A percentile compares a stretch with the other conserved stretches of the same genome.
Evolutionary conservation across 1,140 invertebrate genomes (phyloP).

Genomic region (Caerostris darwini): DNA sequence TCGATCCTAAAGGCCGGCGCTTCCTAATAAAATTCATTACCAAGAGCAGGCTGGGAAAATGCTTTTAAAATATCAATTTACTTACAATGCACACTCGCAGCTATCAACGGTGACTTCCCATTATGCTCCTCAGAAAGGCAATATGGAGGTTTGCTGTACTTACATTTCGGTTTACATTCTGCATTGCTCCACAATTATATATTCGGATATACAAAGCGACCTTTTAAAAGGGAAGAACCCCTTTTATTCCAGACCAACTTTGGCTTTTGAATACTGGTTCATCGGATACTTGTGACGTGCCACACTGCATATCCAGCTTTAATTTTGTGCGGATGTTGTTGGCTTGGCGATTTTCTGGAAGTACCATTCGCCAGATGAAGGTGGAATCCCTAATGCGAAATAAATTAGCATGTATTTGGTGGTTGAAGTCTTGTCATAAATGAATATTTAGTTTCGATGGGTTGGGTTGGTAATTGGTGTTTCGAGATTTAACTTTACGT

Average conservation of each 20-base stretch:
- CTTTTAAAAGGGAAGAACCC: conserved; percentile 45
- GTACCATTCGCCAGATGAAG: conserved; percentile 2
- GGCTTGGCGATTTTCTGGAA: conserved; percentile 11
- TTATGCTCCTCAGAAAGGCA: neutral
- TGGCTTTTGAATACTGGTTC: conserved; percentile 9
- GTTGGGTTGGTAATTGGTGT: neutral
- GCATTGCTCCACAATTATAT: conserved; percentile 45
- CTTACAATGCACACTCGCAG: neutral
- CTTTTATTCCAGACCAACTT: neutral
- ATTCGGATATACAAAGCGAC: conserved; percentile 33
- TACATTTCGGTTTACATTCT: conserved; percentile 50
- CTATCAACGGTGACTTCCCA: neutral
- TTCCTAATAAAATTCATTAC: conserved; percentile 63
- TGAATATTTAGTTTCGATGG: neutral
- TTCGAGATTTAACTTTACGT: conserved; percentile 13
- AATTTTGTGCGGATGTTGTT: neutral
- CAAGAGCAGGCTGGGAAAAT: conserved; percentile 8
- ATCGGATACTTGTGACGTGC: neutral
- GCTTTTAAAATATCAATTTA: conserved; percentile 61
- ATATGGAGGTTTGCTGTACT: conserved; percentile 17
- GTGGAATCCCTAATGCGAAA: neutral
- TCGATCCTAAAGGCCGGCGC: neutral
- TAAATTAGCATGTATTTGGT: neutral
- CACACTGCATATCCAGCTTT: neutral
- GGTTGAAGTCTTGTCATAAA: neutral